Percentiles rank a stretch among this genome's conserved stretches.
phyloP scores from a whole-genome alignment of 2,888 invertebrate species.

The Phania funesta region DNA sequence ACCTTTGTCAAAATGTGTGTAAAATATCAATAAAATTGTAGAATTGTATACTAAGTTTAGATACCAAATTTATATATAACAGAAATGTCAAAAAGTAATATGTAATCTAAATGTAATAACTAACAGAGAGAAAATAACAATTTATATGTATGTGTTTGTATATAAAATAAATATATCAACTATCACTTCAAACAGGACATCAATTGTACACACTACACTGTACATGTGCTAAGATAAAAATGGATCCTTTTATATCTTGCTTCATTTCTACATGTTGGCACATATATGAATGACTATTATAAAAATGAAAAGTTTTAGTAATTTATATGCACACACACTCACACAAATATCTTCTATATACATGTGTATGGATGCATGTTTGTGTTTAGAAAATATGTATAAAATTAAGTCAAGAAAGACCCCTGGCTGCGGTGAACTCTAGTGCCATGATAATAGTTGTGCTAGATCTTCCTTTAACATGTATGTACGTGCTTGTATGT shows the following conservation, averaged over 20 bases:
- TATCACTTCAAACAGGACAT: slow-evolving; percentile 59
- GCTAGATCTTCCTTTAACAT: neutral
- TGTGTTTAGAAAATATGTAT: slow-evolving; percentile 1
- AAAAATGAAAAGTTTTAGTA: slow-evolving; percentile 53
- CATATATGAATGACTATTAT: slow-evolving; percentile 54
- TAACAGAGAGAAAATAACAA: neutral
- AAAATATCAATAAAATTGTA: slow-evolving; percentile 63
- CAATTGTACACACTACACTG: neutral
- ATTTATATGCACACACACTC: slow-evolving; percentile 35
- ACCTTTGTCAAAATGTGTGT: slow-evolving; percentile 48
- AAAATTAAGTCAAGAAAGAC: slow-evolving; percentile 60
- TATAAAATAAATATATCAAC: slow-evolving; percentile 36
- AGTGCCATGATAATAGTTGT: neutral
- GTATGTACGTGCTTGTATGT: neutral
- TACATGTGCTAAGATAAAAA: neutral
- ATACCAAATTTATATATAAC: slow-evolving; percentile 48
- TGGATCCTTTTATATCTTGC: slow-evolving; percentile 24
- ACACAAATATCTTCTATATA: neutral
- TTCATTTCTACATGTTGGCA: slow-evolving; percentile 10
- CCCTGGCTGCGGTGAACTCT: slow-evolving; percentile 27
- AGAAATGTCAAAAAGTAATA: slow-evolving; percentile 59
- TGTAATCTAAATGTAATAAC: neutral
- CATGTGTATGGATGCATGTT: neutral
- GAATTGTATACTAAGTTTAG: slow-evolving; percentile 14
- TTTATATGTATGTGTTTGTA: neutral